phyloP scores from a whole-genome alignment of 2,797 vertebrate species.

The Pseudotriccus pelzelni region DNA sequence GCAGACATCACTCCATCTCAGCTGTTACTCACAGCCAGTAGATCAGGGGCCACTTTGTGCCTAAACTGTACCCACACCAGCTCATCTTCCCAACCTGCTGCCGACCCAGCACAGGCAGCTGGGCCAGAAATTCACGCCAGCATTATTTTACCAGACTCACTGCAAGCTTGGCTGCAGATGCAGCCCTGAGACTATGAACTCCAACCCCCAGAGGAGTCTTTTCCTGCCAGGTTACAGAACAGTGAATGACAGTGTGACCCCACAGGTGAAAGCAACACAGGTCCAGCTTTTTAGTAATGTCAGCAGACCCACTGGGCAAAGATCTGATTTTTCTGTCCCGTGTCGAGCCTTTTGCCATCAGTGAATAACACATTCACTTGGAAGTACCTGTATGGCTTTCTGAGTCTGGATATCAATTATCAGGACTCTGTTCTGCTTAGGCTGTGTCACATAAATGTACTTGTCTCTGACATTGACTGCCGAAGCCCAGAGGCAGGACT shows the following conservation, averaged over 20 bases:
- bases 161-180: background rate
- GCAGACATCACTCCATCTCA: background rate
- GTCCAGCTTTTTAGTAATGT: background rate
- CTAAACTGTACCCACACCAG: background rate
- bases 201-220: background rate
- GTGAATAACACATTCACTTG: background rate
- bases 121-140: background rate
- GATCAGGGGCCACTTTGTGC: background rate
- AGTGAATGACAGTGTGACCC: background rate
- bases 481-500: conserved; percentile 89
- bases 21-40: background rate
- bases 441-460: conserved; percentile 91
- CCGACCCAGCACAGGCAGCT: background rate
- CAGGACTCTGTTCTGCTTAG: conserved; percentile 86
- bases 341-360: background rate
- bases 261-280: background rate
- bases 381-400: conserved; percentile 89
- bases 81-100: background rate
- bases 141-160: background rate
- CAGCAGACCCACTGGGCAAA: background rate
- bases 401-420: conserved; percentile 91
- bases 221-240: background rate
- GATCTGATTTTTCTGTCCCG: background rate
- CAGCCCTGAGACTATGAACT: background rate
- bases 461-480: conserved; percentile 91